Percentiles rank a stretch among this genome's conserved stretches.
These are phyloP conservation scores for Clitarchus hookeri DNA, from an alignment of 2,888 invertebrate genomes.

Conservation along the genomic window DNA sequence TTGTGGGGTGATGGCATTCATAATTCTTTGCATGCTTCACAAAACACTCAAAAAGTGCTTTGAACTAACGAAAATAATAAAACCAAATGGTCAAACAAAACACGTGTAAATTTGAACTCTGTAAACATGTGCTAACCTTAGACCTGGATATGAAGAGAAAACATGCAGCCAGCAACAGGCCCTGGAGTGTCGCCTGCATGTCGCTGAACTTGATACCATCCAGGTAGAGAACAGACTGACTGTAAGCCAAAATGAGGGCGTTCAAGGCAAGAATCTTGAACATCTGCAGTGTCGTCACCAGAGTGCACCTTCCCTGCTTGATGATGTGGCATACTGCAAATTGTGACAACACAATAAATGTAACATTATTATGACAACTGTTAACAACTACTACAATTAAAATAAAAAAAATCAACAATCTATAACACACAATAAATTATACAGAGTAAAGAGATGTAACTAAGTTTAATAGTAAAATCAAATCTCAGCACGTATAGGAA, in stretches of 20 bases:
- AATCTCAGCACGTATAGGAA: too few species aligned
- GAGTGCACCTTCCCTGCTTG: conserved; percentile 97
- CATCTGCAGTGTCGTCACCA: conserved; percentile 99
- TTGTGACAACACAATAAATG: conserved; percentile 44
- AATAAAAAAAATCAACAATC: neutral
- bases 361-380: neutral
- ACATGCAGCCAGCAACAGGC: conserved; percentile 91
- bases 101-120: too few species aligned
- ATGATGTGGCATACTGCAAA: conserved; percentile 95
- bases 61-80: too few species aligned
- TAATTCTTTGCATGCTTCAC: too few species aligned
- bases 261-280: conserved; percentile 99
- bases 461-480: too few species aligned
- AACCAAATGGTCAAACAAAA: too few species aligned
- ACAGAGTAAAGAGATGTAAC: too few species aligned
- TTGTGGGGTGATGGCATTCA: too few species aligned
- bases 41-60: neutral
- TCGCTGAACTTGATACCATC: conserved; percentile 98
- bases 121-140: conserved; percentile 68
- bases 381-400: too few species aligned
- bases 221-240: conserved; percentile 96
- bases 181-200: conserved; percentile 96
- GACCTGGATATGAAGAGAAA: conserved; percentile 98
- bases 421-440: neutral
- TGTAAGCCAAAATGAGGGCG: conserved; percentile 96